Evolutionary conservation across 35 echinoderm and acorn worm genomes (phyloP).

Genomic region (Chiridota heheva): DNA sequence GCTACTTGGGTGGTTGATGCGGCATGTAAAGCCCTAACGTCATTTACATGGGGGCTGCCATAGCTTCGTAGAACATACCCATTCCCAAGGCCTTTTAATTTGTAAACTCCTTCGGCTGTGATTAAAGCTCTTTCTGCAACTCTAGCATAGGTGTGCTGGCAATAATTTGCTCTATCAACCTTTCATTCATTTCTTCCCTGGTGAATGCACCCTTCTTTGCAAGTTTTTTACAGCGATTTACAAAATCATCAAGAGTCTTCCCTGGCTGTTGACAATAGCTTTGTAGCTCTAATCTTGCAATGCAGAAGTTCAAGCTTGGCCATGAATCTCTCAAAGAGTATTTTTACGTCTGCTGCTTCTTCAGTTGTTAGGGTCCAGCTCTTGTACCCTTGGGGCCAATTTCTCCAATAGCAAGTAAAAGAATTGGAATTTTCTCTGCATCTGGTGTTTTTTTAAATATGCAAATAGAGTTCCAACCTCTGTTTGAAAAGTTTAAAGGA

Average conservation of each 20-base stretch:
- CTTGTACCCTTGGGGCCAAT: slow-evolving; percentile 2
- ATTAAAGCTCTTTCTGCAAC: slow-evolving; percentile 30
- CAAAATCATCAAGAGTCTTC: slow-evolving; percentile 12
- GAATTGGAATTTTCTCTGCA: not conserved
- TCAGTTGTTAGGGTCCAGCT: slow-evolving; percentile 9
- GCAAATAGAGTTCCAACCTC: slow-evolving; percentile 1
- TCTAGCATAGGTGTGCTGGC: slow-evolving; percentile 50
- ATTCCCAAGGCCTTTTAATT: not conserved
- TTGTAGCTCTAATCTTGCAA: slow-evolving; percentile 1
- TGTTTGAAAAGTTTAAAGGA: slow-evolving; percentile 15
- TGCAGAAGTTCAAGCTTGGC: slow-evolving; percentile 8
- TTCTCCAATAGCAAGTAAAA: not conserved
- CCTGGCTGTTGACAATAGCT: slow-evolving; percentile 9
- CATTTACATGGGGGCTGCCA: slow-evolving; percentile 22
- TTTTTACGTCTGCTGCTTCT: not conserved
- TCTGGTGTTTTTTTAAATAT: slow-evolving; percentile 10
- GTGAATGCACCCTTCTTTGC: slow-evolving; percentile 28
- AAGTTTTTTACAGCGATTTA: too few relatives aligned
- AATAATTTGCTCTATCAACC: slow-evolving; percentile 37
- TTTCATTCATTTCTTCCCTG: slow-evolving; percentile 3
- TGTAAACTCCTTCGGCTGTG: slow-evolving; percentile 10
- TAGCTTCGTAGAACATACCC: slow-evolving; percentile 32
- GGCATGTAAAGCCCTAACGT: slow-evolving; percentile 2
- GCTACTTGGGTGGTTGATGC: not conserved
- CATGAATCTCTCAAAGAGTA: not conserved